Evolutionary conservation across 2,888 invertebrate species (phyloP), one percentile per base, ranked within the genome.

Genomic region (Gisinianus flammeolus): DNA sequence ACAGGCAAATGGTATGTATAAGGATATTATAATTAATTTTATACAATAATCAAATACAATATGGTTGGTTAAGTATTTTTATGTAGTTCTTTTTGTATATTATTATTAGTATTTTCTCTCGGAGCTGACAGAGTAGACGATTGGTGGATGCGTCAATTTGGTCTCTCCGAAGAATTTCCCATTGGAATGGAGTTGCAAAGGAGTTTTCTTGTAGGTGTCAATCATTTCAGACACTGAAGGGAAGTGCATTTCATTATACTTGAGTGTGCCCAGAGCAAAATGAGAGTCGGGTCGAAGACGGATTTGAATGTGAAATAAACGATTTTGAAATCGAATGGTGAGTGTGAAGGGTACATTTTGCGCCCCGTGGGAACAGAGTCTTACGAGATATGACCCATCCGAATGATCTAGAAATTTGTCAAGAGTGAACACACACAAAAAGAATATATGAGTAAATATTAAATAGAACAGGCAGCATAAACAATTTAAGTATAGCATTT

Each of bases 131-230:
- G 84, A 83, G 76, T 84, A 84, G 44, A 84, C 84, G 64, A 84
- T 84, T 2, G 84, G 84, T 22, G 84, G 84, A 69, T 83, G 82
- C 10, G 84, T 84, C 10, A 84, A 79, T 78, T 83, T 83, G 30
- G 84, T 84, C 67, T 84, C 84, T 19, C 84, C 84, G 75, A 84
- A 84, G 77, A 81, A 84, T 72, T 83, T 84, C 3, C 84, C 84
- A 70, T 83, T 84, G 0, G 84, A 82, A 73, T 84, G 84, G 22
- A 84, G 81, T 56, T 84, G 84, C n/a, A 84, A 77, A n/a, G 82
- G 81, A n/a, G 82, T 80, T 72, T 84, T 84, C 79, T 83, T 82
- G 76, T 84, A 84, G 33, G 82, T 82, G 66, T 84, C 83, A 70
- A 84, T 81, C 83, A 84, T 82, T 74, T 83, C 83, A 19, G 80